Percentiles rank a stretch among this genome's conserved stretches.
phyloP scores from a whole-genome alignment of 2,888 invertebrate genomes.

The Agrilus mali region DNA sequence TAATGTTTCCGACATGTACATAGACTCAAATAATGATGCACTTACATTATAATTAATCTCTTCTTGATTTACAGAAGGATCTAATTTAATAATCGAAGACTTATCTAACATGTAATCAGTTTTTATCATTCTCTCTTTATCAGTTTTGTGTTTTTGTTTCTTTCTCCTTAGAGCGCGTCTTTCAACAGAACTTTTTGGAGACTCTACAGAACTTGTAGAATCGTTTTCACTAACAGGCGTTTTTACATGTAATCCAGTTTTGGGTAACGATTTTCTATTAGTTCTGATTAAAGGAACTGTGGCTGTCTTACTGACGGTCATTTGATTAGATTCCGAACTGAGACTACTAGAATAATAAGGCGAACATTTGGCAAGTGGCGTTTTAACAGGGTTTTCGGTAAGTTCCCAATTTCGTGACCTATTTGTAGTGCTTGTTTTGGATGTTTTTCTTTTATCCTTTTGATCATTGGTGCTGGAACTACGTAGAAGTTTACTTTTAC shows the following conservation, averaged over 20 bases:
- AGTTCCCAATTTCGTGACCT: slow-evolving; percentile 19
- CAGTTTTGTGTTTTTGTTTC: slow-evolving; percentile 46
- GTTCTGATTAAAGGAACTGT: slow-evolving; percentile 31
- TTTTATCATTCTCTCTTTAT: slow-evolving; percentile 33
- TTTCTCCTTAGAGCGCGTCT: slow-evolving; percentile 56
- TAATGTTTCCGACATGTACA: slow-evolving; percentile 21
- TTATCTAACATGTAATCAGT: slow-evolving; percentile 31
- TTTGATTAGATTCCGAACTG: slow-evolving; percentile 61
- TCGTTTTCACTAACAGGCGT: slow-evolving; percentile 65
- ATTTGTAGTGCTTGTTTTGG: slow-evolving; percentile 21
- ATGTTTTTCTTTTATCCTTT: slow-evolving; percentile 28
- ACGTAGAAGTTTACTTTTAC: slow-evolving; percentile 36
- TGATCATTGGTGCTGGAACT: slow-evolving; percentile 35
- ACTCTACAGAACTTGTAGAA: slow-evolving; percentile 60
- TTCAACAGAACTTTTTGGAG: slow-evolving; percentile 42
- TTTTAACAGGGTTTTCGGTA: slow-evolving; percentile 32
- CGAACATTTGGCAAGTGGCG: slow-evolving; percentile 51
- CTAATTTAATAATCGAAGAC: slow-evolving; percentile 22
- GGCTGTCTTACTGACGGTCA: slow-evolving; percentile 49
- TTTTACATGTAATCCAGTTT: slow-evolving; percentile 47
- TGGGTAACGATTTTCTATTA: slow-evolving; percentile 39
- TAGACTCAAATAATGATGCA: slow-evolving; percentile 19
- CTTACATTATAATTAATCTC: slow-evolving; percentile 28
- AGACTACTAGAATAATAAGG: slow-evolving; percentile 65
- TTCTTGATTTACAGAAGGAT: slow-evolving; percentile 27